Conservation (phyloP, 2,113 vertebrate species). For the Sciurus niger region DNA sequence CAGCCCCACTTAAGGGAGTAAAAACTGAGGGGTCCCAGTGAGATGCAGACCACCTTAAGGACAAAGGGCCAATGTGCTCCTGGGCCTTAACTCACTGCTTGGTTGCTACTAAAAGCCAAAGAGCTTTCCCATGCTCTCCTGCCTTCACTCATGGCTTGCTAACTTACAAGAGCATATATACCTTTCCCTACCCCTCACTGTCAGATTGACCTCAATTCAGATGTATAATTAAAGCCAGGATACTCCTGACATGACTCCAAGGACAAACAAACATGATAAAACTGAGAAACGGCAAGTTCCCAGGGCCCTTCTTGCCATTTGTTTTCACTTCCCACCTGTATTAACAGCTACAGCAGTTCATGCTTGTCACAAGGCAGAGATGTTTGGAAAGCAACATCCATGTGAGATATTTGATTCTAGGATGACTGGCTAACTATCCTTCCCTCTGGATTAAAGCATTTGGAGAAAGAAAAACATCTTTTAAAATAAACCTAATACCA, state of each 20-base stretch:
- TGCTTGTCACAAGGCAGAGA: neutral
- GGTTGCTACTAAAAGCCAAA: neutral
- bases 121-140: neutral
- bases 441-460: neutral
- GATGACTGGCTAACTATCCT: neutral
- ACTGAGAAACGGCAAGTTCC: neutral
- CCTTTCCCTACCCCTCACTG: neutral
- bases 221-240: neutral
- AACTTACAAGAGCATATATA: neutral
- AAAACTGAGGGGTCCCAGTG: too few relatives aligned
- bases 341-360: neutral
- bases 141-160: neutral
- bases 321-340: neutral
- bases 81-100: neutral
- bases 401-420: neutral
- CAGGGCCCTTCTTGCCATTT: neutral
- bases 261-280: neutral
- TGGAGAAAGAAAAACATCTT: neutral
- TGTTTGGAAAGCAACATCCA: neutral
- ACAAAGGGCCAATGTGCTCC: neutral
- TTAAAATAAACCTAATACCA: neutral
- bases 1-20: too few relatives aligned
- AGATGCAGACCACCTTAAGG: too few relatives aligned
- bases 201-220: neutral
- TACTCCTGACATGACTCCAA: neutral